These are phyloP conservation scores for Vulpes lagopus DNA, from an alignment of 2,113 vertebrate genomes.

Conservation along the genomic window DNA sequence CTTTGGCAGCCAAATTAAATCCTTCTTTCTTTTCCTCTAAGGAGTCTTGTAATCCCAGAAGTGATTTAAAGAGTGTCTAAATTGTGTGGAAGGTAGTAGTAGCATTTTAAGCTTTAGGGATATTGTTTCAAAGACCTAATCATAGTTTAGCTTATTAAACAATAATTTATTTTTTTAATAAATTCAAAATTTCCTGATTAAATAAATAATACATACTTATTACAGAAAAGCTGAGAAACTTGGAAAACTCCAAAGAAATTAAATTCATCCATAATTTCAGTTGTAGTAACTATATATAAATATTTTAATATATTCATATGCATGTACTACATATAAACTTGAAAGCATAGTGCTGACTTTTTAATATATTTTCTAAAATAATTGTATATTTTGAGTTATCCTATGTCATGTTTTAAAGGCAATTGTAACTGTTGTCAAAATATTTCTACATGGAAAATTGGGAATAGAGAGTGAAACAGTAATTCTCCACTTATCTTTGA, in stretches of 20 bases:
- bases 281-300: neutral
- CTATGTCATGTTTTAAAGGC: neutral
- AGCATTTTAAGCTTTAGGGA: neutral
- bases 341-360: neutral
- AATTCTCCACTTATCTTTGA: neutral
- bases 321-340: neutral
- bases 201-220: neutral
- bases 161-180: neutral
- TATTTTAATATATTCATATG: neutral
- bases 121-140: neutral
- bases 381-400: neutral
- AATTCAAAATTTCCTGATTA: neutral
- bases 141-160: neutral
- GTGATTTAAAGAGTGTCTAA: slow-evolving; percentile 6
- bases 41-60: slow-evolving; percentile 19
- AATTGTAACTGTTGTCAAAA: neutral
- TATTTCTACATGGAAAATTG: neutral
- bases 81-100: neutral
- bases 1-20: neutral
- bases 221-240: neutral
- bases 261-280: neutral
- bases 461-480: neutral
- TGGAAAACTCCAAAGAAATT: neutral
- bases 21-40: neutral
- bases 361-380: neutral